phyloP scores from a whole-genome alignment of 2,888 invertebrate species.

The Lagria hirta region DNA sequence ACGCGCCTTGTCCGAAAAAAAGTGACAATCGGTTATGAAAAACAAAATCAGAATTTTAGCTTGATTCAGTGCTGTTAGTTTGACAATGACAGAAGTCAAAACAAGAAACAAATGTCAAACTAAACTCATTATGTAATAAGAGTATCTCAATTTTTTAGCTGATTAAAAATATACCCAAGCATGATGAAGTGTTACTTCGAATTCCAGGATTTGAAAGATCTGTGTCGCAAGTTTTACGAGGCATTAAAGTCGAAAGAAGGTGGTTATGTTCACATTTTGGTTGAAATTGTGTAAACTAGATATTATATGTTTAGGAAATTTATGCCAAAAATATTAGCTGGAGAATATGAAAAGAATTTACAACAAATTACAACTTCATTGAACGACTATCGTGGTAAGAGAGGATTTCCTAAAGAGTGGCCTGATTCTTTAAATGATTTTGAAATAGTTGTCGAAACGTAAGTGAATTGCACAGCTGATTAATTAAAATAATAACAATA shows the following conservation, averaged over 20 bases:
- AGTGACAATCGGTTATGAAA: too few relatives aligned
- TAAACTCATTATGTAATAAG: neutral
- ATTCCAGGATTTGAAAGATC: conserved; percentile 84
- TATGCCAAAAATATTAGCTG: conserved; percentile 86
- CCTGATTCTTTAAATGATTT: conserved; percentile 72
- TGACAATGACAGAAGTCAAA: conserved; percentile 7
- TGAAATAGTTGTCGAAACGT: conserved; percentile 89
- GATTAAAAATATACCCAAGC: conserved; percentile 76
- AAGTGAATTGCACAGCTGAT: too few relatives aligned
- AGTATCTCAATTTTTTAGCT: conserved; percentile 59
- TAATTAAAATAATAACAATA: too few relatives aligned
- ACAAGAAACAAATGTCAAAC: too few relatives aligned
- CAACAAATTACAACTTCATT: conserved; percentile 82
- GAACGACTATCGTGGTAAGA: conserved; percentile 69
- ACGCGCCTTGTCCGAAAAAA: too few relatives aligned
- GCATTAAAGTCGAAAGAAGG: conserved; percentile 83
- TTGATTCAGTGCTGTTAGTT: too few relatives aligned
- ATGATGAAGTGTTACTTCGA: conserved; percentile 70
- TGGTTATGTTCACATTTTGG: conserved; percentile 46
- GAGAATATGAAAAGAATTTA: conserved; percentile 81
- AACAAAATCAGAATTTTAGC: too few relatives aligned
- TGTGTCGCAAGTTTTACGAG: conserved; percentile 77
- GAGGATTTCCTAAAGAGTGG: conserved; percentile 71
- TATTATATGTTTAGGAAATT: conserved; percentile 70
- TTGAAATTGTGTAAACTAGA: neutral